Conservation (phyloP, 2,113 vertebrate species). For the Columbina picui region DNA sequence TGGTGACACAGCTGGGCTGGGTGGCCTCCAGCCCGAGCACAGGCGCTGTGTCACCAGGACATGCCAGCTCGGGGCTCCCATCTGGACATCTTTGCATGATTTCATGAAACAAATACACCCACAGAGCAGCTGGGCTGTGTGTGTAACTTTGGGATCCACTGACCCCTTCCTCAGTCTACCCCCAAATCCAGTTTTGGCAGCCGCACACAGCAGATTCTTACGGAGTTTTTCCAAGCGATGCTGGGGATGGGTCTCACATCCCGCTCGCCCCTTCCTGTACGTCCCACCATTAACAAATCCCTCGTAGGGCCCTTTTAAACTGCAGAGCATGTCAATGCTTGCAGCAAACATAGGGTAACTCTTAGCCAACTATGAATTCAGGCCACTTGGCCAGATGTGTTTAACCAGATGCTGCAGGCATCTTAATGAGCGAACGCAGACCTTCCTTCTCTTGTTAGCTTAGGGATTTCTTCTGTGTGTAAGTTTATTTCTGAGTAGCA, state of each 20-base stretch:
- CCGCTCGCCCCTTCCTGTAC: not conserved
- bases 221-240: not conserved
- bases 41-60: not conserved
- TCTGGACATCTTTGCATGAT: not conserved
- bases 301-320: not conserved
- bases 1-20: not conserved
- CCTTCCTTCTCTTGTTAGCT: not conserved
- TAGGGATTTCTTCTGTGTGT: not conserved
- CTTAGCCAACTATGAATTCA: not conserved
- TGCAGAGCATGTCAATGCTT: not conserved
- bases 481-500: not conserved
- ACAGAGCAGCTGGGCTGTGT: not conserved
- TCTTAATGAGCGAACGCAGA: not conserved
- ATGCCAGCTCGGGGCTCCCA: not conserved
- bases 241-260: accelerated
- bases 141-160: not conserved
- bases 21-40: not conserved
- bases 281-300: not conserved
- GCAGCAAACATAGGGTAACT: not conserved
- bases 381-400: not conserved
- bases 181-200: not conserved
- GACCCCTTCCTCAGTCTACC: not conserved
- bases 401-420: conserved; percentile 28
- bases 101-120: not conserved
- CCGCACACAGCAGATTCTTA: not conserved